A percentile compares a stretch with the other conserved stretches of the same genome.
phyloP scores from a whole-genome alignment of 2,888 invertebrate species.

The Holacanthella duospinosa region DNA sequence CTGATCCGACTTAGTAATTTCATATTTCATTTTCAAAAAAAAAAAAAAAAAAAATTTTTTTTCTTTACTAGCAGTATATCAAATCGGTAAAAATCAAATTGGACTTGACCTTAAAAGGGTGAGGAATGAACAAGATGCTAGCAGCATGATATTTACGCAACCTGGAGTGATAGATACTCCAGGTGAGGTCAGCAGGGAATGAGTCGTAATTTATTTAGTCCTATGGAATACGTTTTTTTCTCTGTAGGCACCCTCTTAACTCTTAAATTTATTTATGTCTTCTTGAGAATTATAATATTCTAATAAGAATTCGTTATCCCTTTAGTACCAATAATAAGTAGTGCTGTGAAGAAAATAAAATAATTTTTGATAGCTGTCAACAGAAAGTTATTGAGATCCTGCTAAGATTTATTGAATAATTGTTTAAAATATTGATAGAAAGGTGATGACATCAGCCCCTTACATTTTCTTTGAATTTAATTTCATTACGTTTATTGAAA shows the following conservation, averaged over 20 bases:
- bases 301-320: too few relatives aligned
- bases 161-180: slow-evolving; percentile 32
- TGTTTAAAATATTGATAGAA: too few relatives aligned
- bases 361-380: not conserved
- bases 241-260: too few relatives aligned
- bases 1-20: not conserved
- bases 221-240: too few relatives aligned
- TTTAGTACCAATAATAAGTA: too few relatives aligned
- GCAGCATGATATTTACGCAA: slow-evolving; percentile 38
- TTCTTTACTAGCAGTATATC: not conserved
- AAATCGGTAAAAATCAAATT: not conserved
- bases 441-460: too few relatives aligned
- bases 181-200: slow-evolving; percentile 33
- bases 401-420: too few relatives aligned
- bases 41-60: not conserved
- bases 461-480: too few relatives aligned
- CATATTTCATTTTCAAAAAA: not conserved
- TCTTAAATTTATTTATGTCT: too few relatives aligned
- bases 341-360: slow-evolving; percentile 11
- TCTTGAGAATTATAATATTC: too few relatives aligned
- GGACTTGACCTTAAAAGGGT: slow-evolving; percentile 18
- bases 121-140: slow-evolving; percentile 31
- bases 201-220: slow-evolving; percentile 26
- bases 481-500: too few relatives aligned
- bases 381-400: too few relatives aligned